A percentile compares a stretch with the other conserved stretches of the same genome.
Conservation (phyloP, 1,140 invertebrate species). For the Drosophila neocordata region DNA sequence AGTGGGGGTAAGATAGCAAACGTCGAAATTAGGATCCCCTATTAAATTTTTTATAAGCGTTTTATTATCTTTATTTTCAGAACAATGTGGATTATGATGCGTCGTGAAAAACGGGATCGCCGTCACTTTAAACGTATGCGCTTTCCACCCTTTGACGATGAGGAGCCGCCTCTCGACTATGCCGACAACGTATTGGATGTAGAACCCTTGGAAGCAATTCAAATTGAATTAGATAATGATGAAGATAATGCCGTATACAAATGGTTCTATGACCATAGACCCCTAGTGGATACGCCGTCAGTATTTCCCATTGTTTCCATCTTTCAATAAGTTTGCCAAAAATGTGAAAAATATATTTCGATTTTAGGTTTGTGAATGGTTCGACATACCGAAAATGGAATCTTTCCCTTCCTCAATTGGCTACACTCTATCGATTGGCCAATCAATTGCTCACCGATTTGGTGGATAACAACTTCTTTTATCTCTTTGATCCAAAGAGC, state of each 20-base stretch:
- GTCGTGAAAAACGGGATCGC: slow-evolving; percentile 98
- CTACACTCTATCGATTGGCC: slow-evolving; percentile 97
- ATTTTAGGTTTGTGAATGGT: slow-evolving; percentile 94
- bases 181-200: slow-evolving; percentile 99
- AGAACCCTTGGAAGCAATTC: slow-evolving; percentile 99
- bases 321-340: not conserved
- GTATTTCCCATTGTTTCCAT: slow-evolving; percentile 24
- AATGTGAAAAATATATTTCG: not conserved
- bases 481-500: slow-evolving; percentile 99
- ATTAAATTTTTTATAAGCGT: not conserved
- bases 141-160: slow-evolving; percentile 99
- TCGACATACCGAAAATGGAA: slow-evolving; percentile 98
- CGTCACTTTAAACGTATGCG: slow-evolving; percentile 99
- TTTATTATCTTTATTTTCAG: slow-evolving; percentile 82
- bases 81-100: slow-evolving; percentile 99
- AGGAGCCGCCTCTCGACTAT: slow-evolving; percentile 99
- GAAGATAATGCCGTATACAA: slow-evolving; percentile 95
- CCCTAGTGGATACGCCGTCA: slow-evolving; percentile 93
- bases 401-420: slow-evolving; percentile 97
- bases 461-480: slow-evolving; percentile 99
- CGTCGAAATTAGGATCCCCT: slow-evolving; percentile 32
- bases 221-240: slow-evolving; percentile 98
- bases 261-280: slow-evolving; percentile 99
- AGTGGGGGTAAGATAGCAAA: slow-evolving; percentile 93
- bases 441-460: slow-evolving; percentile 99